Evolutionary conservation across 2,888 invertebrate species (phyloP).

Genomic region (Drosophila acutilabella): DNA sequence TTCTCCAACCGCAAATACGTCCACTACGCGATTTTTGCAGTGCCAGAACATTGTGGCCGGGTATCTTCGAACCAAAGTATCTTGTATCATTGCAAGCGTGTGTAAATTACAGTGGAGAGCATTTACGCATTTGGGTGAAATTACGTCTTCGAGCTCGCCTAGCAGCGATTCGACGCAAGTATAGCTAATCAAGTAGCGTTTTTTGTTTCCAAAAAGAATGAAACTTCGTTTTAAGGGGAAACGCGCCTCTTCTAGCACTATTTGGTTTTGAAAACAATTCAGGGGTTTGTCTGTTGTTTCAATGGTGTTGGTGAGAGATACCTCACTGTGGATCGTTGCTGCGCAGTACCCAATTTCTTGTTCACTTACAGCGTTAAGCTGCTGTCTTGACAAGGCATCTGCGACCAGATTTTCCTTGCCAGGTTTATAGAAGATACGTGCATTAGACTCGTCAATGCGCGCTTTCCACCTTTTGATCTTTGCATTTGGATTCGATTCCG

Average conservation of each 20-base stretch:
- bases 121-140: constrained; percentile 16
- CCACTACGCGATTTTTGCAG: background rate
- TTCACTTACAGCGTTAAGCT: constrained; percentile 12
- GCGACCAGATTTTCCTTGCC: constrained; percentile 16
- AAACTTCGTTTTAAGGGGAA: background rate
- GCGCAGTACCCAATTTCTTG: background rate
- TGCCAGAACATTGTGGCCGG: constrained; percentile 13
- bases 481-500: too few species aligned
- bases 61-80: constrained; percentile 16
- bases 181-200: constrained; percentile 1
- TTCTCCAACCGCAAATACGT: too few species aligned
- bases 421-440: constrained; percentile 1
- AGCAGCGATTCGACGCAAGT: background rate
- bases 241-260: constrained; percentile 9
- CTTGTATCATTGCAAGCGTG: constrained; percentile 18
- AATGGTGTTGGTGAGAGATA: constrained; percentile 7
- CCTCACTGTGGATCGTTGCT: too few species aligned
- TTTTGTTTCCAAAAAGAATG: constrained; percentile 7
- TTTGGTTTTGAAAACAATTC: constrained; percentile 16
- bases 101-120: constrained; percentile 16
- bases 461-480: too few species aligned
- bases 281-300: constrained; percentile 12
- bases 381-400: constrained; percentile 13
- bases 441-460: constrained; percentile 4
- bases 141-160: constrained; percentile 3